Percentiles rank a stretch among this genome's conserved stretches.
Evolutionary conservation across 2,797 vertebrate genomes (phyloP).

Genomic region (Buceros bicornis): DNA sequence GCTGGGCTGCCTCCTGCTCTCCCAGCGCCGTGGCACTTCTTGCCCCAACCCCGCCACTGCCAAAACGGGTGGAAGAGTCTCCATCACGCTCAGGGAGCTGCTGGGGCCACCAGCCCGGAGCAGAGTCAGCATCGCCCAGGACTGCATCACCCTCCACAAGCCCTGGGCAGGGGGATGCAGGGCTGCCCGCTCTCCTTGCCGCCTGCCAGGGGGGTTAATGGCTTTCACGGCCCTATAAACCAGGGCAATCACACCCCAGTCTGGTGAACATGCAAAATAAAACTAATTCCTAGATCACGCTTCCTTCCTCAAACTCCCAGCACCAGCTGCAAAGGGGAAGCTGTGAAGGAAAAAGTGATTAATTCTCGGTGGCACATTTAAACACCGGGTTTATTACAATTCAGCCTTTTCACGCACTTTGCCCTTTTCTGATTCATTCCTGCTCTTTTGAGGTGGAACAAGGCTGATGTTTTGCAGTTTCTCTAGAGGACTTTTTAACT

Average conservation of each 20-base stretch:
- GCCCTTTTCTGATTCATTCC: conserved; percentile 71
- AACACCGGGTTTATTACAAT: conserved; percentile 66
- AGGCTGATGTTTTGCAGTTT: conserved; percentile 57
- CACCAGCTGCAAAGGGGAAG: neutral
- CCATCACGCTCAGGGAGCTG: rapidly evolving
- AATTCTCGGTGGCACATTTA: conserved; percentile 63
- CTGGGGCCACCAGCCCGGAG: neutral
- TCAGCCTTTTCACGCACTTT: conserved; percentile 59
- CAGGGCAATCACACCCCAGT: neutral
- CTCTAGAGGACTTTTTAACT: conserved; percentile 32
- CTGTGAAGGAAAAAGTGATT: conserved; percentile 36
- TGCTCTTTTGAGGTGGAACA: conserved; percentile 67
- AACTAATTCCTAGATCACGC: neutral
- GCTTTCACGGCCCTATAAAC: neutral
- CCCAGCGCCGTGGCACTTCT: rapidly evolving
- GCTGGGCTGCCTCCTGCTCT: rapidly evolving
- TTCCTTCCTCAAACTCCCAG: neutral
- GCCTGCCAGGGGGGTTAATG: rapidly evolving
- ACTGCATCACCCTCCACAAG: rapidly evolving
- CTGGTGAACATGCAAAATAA: neutral
- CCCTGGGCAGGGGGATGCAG: rapidly evolving
- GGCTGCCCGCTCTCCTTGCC: neutral
- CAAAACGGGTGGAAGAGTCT: neutral
- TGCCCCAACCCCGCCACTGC: rapidly evolving
- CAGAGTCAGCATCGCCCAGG: rapidly evolving